These are phyloP conservation scores for Aramus guarauna DNA, from an alignment of 2,113 vertebrate species.

Conservation along the genomic window DNA sequence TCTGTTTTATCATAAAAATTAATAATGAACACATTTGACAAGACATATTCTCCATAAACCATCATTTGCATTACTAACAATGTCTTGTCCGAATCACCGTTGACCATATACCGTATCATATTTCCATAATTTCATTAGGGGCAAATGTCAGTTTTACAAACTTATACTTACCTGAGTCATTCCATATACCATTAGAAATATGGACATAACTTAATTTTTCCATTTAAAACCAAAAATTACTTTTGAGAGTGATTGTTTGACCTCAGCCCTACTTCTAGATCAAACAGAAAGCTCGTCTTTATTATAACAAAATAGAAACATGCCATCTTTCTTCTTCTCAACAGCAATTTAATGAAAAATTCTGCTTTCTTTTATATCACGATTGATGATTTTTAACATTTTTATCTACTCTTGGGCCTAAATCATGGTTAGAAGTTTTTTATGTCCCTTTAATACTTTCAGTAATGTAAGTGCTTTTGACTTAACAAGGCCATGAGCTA, in stretches of 20 bases:
- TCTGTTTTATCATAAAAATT: background rate
- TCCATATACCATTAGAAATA: background rate
- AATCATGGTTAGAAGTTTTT: background rate
- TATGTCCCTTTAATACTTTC: background rate
- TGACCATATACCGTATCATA: background rate
- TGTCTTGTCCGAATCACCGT: background rate
- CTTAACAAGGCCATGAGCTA: background rate
- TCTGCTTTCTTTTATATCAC: background rate
- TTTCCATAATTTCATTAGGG: background rate
- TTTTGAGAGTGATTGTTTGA: background rate
- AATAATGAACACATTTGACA: background rate
- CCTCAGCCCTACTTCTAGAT: background rate
- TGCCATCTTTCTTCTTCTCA: background rate
- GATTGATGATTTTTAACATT: background rate
- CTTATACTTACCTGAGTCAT: background rate
- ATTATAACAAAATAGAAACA: background rate
- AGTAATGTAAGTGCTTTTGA: constrained; percentile 29
- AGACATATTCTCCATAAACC: background rate
- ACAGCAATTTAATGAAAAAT: background rate
- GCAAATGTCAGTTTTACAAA: background rate
- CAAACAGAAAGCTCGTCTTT: background rate
- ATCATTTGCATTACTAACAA: background rate
- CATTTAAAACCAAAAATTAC: background rate
- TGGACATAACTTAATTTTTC: background rate
- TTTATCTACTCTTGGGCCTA: constrained; percentile 3